These are phyloP conservation scores for Agrenia bidenticulata DNA, from an alignment of 2,888 invertebrate species.

Conservation along the genomic window DNA sequence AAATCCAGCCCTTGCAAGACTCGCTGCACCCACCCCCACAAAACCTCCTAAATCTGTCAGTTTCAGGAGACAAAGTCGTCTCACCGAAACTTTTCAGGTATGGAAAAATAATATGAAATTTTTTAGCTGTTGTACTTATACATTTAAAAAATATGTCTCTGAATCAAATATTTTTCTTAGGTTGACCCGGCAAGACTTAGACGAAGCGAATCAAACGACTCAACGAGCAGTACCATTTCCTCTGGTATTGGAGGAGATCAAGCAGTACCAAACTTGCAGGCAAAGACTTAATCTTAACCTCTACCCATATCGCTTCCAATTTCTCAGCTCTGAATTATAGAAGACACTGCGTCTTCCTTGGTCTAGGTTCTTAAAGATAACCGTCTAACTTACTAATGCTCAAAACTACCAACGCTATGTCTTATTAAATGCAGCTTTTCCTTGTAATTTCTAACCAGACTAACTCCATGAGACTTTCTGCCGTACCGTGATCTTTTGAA, in stretches of 20 bases:
- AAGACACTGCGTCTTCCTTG: constrained; percentile 1
- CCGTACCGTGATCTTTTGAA: constrained; percentile 7
- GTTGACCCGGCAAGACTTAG: constrained; percentile 42
- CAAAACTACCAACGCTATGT: constrained; percentile 4
- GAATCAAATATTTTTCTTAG: constrained; percentile 20
- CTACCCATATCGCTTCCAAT: constrained; percentile 12
- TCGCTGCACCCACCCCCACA: constrained; percentile 54
- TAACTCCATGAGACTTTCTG: constrained; percentile 3
- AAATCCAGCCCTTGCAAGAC: constrained; percentile 56
- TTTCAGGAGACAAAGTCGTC: constrained; percentile 52
- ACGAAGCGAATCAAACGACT: constrained; percentile 48
- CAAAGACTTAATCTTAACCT: constrained; percentile 34
- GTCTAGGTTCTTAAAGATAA: constrained; percentile 19
- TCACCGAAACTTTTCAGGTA: constrained; percentile 46
- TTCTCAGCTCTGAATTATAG: constrained; percentile 10
- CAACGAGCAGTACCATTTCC: constrained; percentile 38
- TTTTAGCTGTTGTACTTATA: too few relatives aligned
- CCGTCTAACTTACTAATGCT: constrained; percentile 15
- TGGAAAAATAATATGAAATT: too few relatives aligned
- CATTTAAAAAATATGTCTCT: neutral
- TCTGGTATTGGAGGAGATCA: constrained; percentile 44
- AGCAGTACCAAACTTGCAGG: constrained; percentile 46
- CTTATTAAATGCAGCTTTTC: neutral
- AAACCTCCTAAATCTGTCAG: constrained; percentile 53
- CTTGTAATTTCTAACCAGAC: constrained; percentile 5